These are phyloP conservation scores for Alethe diademata DNA, from an alignment of 2,113 vertebrate genomes.

Conservation along the genomic window DNA sequence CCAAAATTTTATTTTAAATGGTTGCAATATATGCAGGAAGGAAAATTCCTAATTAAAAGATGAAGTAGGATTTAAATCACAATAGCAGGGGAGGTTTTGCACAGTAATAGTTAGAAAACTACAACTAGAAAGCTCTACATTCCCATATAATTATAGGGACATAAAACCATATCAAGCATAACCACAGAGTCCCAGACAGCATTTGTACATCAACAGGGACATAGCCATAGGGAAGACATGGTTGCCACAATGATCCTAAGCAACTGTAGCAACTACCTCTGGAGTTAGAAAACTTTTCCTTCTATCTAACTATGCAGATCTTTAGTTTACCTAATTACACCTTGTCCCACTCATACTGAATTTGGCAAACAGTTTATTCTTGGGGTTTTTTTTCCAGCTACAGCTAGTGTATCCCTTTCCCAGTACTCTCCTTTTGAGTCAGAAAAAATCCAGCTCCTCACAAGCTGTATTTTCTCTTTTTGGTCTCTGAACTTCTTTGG, in stretches of 20 bases:
- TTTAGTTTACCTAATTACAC: background rate
- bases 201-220: background rate
- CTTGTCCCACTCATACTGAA: background rate
- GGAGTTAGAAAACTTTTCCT: background rate
- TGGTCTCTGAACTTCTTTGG: background rate
- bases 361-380: background rate
- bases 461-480: background rate
- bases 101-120: background rate
- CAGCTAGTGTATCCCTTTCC: background rate
- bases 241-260: background rate
- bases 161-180: background rate
- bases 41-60: background rate
- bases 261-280: background rate
- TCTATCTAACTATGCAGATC: background rate
- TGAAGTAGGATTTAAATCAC: background rate
- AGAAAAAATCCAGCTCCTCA: background rate
- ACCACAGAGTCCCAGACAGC: background rate
- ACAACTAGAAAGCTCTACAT: background rate
- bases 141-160: background rate
- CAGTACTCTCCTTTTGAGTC: background rate
- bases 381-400: background rate
- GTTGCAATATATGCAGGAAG: background rate
- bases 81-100: background rate
- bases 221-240: background rate
- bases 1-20: background rate